Conservation (phyloP, 2,888 invertebrate species). For the Leptogaster cylindrica region DNA sequence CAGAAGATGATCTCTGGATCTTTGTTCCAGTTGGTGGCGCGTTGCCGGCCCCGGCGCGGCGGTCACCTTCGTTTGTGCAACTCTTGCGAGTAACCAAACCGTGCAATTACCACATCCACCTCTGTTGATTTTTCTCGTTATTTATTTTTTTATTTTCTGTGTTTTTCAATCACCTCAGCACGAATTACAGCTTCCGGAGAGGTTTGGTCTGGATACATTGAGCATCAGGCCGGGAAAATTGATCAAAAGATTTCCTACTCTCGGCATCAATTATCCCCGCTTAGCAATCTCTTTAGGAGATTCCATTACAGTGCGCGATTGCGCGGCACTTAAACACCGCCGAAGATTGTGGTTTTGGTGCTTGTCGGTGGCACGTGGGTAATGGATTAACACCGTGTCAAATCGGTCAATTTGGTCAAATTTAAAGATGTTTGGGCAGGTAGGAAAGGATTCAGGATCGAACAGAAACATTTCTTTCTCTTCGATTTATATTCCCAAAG, state of each 20-base stretch:
- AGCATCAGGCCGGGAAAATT: too few relatives aligned
- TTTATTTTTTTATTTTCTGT: constrained; percentile 29
- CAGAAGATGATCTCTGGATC: too few relatives aligned
- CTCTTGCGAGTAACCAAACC: constrained; percentile 27
- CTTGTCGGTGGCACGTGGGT: constrained; percentile 30
- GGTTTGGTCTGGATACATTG: too few relatives aligned
- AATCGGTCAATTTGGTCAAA: constrained; percentile 40
- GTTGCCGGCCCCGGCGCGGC: too few relatives aligned
- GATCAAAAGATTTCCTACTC: constrained; percentile 7
- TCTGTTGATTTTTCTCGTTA: constrained; percentile 16
- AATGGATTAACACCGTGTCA: constrained; percentile 44
- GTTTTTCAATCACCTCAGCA: too few relatives aligned
- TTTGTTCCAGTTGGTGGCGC: too few relatives aligned
- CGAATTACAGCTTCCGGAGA: not conserved
- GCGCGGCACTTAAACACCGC: not conserved
- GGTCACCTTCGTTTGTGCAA: too few relatives aligned
- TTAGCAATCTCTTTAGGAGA: constrained; percentile 5
- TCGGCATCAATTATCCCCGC: constrained; percentile 31
- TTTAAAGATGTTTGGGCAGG: constrained; percentile 20
- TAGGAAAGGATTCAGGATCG: constrained; percentile 9
- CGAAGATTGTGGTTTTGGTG: not conserved
- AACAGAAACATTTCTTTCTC: not conserved
- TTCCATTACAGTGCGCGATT: not conserved
- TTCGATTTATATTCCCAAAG: not conserved
- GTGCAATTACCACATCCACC: constrained; percentile 28